Base-by-base conservation (phyloP, 64 coral and sea anemone genomes). In the Cladopsammia gracilis region DNA sequence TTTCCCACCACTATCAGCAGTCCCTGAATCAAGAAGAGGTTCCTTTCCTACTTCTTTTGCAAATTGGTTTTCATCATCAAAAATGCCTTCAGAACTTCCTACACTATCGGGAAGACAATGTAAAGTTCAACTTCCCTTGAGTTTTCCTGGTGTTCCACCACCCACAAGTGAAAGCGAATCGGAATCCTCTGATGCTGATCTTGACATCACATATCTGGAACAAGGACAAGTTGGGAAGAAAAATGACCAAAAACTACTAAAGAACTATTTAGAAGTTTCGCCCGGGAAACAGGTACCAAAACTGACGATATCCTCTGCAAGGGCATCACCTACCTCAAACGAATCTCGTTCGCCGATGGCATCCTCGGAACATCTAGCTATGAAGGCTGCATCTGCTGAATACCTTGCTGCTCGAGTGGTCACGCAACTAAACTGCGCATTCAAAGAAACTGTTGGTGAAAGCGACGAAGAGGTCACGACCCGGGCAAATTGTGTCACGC, bases 361-460 rank as follows among this genome's bases (percentile, higher is more conserved):
- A 20, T 84, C 80, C n/a, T 23, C 61, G 10, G 80, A 84, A 62
- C 22, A 47, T 25, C 60, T 84, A 48, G 62, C 80, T 3, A 84
- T 84, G 19, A 12, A 23, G 0, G 61, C 47, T 16, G 80, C 80
- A 10, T 84, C 80, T 10, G 50, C 44, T 20, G 80, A 84, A 62
- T 84, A 67, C 80, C 62, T 84, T 18, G 80, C 80, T 12, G 62
- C 80, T 16, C 42, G 80, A 68, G 80, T 84, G 18, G 80, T 84
- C 43, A 84, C 80, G 18, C 80, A 84, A 68, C 60, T 84, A 0
- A 67, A 68, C 58, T 49, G 25, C 19, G 80, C 80, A 24, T 84
- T 84, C 10, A 19, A 84, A 67, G 80, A 84, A 67, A 84, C 80
- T 13, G 18, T 48, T 64, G 20, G 19, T 24, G 62, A 25, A 24